Evolutionary conservation across 2,797 vertebrate species (phyloP).

Genomic region (Naso thynnoides): DNA sequence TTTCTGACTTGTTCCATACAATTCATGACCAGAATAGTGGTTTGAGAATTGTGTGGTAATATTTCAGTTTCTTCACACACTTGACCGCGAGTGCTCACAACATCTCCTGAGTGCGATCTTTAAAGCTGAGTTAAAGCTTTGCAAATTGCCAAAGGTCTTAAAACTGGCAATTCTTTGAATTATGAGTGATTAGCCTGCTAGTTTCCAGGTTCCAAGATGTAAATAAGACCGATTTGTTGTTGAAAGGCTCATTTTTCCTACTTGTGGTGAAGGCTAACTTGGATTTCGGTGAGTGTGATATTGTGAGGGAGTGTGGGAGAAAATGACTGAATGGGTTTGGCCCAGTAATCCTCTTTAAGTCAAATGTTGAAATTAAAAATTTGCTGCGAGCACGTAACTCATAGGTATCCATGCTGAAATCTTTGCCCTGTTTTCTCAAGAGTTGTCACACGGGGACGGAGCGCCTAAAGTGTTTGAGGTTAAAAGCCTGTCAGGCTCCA

Average conservation of each 20-base stretch:
- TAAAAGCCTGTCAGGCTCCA: conserved; percentile 70
- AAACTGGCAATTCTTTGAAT: neutral
- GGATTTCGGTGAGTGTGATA: conserved; percentile 4
- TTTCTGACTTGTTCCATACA: conserved; percentile 5
- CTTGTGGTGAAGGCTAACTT: neutral
- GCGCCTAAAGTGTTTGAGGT: conserved; percentile 71
- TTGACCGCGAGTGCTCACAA: neutral
- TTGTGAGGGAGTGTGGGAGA: neutral
- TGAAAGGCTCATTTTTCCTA: conserved; percentile 2
- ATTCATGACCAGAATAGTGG: neutral
- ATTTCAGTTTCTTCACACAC: conserved; percentile 5
- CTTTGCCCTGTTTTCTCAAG: conserved; percentile 7
- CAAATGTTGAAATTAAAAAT: conserved; percentile 19
- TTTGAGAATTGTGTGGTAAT: neutral
- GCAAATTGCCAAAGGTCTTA: neutral
- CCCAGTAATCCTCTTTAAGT: neutral
- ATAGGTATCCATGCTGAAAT: conserved; percentile 18
- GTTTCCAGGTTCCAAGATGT: neutral
- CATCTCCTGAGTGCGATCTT: neutral
- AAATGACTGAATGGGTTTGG: conserved; percentile 7
- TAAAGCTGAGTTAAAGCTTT: conserved; percentile 4
- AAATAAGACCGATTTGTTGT: neutral
- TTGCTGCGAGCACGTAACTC: conserved; percentile 17
- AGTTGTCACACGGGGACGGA: conserved; percentile 45
- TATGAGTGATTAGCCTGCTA: no score